Evolutionary conservation across 2,113 vertebrate species (phyloP).

Genomic region (Columbina picui): DNA sequence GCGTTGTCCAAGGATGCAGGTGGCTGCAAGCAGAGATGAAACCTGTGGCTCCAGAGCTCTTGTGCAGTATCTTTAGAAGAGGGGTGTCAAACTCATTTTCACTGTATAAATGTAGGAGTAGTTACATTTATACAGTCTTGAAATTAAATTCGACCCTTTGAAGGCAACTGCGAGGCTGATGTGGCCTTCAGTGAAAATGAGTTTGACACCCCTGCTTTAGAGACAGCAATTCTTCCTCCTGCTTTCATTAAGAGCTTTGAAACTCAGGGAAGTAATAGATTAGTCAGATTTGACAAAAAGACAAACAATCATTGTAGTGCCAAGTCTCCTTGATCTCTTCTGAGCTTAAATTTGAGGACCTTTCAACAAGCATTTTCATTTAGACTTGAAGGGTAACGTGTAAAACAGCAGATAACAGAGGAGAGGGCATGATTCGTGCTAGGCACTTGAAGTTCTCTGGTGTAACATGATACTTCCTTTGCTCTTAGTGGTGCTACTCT

Average conservation of each 20-base stretch:
- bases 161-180: too few species aligned
- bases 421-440: neutral
- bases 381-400: slow-evolving; percentile 9
- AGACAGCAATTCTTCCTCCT: neutral
- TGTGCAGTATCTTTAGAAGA: neutral
- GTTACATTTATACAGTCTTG: too few species aligned
- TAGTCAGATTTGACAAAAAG: slow-evolving; percentile 69
- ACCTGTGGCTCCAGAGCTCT: neutral
- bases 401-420: slow-evolving; percentile 9
- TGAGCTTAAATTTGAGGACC: slow-evolving; percentile 46
- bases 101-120: too few species aligned
- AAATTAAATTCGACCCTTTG: too few species aligned
- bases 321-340: slow-evolving; percentile 64
- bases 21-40: neutral
- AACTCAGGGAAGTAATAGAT: slow-evolving; percentile 52
- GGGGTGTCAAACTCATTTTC: neutral
- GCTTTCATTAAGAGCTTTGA: slow-evolving; percentile 50
- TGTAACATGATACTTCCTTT: neutral
- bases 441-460: neutral
- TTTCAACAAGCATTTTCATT: slow-evolving; percentile 59
- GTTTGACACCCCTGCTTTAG: too few species aligned
- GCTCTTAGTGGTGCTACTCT: neutral
- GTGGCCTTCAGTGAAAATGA: too few species aligned
- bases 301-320: slow-evolving; percentile 44
- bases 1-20: neutral